Conservation (phyloP, 2,113 vertebrate genomes). For the Pithys albifrons region DNA sequence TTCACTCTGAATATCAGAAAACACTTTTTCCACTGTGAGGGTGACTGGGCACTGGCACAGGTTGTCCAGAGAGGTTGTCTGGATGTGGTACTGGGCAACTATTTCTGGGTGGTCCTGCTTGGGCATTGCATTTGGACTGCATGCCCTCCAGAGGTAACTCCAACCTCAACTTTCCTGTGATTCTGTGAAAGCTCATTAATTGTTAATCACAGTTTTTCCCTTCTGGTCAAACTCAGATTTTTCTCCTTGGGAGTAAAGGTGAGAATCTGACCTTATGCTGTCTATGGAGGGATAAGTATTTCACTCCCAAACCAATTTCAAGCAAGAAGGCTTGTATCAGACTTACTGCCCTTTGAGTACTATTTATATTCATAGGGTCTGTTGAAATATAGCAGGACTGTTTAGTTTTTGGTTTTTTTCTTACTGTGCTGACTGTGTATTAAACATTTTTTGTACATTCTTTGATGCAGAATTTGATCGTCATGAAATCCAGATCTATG, state of each 20-base stretch:
- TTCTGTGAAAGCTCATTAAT: neutral
- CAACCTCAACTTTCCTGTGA: neutral
- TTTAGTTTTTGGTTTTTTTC: neutral
- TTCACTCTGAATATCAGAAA: neutral
- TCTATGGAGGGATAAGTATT: neutral
- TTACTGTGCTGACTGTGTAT: neutral
- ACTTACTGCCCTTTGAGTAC: neutral
- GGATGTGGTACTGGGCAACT: neutral
- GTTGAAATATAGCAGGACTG: neutral
- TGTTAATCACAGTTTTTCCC: neutral
- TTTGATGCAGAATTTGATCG: constrained; percentile 91
- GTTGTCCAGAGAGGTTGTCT: neutral
- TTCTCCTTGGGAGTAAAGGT: neutral
- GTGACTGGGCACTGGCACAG: neutral
- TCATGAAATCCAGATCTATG: constrained; percentile 97
- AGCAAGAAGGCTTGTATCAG: neutral
- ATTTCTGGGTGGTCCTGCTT: neutral
- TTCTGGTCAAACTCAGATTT: neutral
- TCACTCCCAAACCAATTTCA: neutral
- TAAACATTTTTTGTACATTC: neutral
- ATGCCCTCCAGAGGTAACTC: neutral
- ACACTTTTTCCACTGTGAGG: neutral
- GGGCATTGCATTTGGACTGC: neutral
- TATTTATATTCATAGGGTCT: neutral
- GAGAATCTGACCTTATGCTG: neutral